Conservation (phyloP, 2,113 vertebrate species). For the Barbus barbus region DNA sequence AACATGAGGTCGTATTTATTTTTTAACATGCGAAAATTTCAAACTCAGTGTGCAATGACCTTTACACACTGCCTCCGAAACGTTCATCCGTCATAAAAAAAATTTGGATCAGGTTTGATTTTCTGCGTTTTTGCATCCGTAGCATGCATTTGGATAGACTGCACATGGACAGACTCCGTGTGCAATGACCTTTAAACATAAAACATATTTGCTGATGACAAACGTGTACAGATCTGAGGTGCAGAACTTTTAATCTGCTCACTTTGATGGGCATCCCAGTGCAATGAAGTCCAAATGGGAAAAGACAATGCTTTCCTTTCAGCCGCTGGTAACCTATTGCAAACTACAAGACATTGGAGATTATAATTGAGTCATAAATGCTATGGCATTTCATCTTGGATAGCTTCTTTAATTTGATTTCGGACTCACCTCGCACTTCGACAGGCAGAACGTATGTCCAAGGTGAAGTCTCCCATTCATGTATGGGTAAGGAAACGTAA, state of each 20-base stretch:
- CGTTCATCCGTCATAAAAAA: too few relatives aligned
- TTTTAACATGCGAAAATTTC: too few relatives aligned
- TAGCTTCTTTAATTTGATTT: neutral
- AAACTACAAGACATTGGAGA: slow-evolving; percentile 74
- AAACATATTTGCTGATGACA: neutral
- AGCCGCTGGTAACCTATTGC: slow-evolving; percentile 88
- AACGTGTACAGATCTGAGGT: neutral
- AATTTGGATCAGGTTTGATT: too few relatives aligned
- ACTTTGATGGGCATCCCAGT: slow-evolving; percentile 99
- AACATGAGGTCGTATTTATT: too few relatives aligned
- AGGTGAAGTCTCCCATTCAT: slow-evolving; percentile 98
- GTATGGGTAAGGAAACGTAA: slow-evolving; percentile 95
- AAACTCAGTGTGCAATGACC: too few relatives aligned
- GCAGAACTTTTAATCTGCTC: slow-evolving; percentile 51
- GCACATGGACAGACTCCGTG: too few relatives aligned
- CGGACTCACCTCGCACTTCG: slow-evolving; percentile 92
- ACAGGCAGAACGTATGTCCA: slow-evolving; percentile 94
- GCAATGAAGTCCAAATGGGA: slow-evolving; percentile 95
- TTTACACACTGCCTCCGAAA: too few relatives aligned
- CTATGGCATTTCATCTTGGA: neutral
- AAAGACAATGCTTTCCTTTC: slow-evolving; percentile 90
- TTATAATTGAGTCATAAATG: neutral
- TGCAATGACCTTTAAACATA: too few relatives aligned
- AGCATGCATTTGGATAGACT: too few relatives aligned
- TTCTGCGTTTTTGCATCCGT: too few relatives aligned